Evolutionary conservation across 2,797 vertebrate species (phyloP).

Genomic region (Aeoliscus strigatus): DNA sequence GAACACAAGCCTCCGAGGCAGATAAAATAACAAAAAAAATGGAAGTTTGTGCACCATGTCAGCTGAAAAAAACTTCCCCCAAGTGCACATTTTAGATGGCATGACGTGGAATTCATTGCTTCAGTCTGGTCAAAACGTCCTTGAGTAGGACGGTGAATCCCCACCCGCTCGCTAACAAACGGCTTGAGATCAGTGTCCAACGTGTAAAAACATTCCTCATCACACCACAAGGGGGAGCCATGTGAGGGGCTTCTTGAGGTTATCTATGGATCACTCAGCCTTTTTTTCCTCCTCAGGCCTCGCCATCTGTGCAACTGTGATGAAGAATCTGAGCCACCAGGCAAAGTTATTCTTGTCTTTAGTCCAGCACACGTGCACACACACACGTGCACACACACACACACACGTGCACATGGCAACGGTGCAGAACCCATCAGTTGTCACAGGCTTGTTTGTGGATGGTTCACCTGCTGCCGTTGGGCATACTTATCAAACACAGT

Average conservation of each 20-base stretch:
- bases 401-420: constrained; percentile 3
- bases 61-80: constrained; percentile 2
- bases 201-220: constrained; percentile 35
- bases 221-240: constrained; percentile 61
- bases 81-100: constrained; percentile 16
- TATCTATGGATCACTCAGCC: constrained; percentile 44
- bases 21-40: constrained; percentile 36
- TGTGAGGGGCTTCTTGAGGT: constrained; percentile 35
- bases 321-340: constrained; percentile 30
- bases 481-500: constrained; percentile 45
- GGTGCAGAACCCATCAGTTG: constrained; percentile 37
- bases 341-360: constrained; percentile 41
- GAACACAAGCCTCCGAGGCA: constrained; percentile 26
- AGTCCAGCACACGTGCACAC: constrained; percentile 23
- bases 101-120: constrained; percentile 36
- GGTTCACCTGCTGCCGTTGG: constrained; percentile 43
- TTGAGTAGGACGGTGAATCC: constrained; percentile 50
- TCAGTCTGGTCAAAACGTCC: constrained; percentile 32
- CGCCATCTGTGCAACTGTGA: constrained; percentile 51
- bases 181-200: constrained; percentile 20
- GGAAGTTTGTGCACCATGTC: constrained; percentile 31
- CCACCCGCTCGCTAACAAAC: constrained; percentile 46
- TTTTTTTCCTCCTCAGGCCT: constrained; percentile 30
- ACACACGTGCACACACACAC: not conserved
- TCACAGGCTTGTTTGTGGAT: constrained; percentile 35